These are phyloP conservation scores for Hemitrygon akajei DNA, from an alignment of 2,797 vertebrate species.

Conservation along the genomic window DNA sequence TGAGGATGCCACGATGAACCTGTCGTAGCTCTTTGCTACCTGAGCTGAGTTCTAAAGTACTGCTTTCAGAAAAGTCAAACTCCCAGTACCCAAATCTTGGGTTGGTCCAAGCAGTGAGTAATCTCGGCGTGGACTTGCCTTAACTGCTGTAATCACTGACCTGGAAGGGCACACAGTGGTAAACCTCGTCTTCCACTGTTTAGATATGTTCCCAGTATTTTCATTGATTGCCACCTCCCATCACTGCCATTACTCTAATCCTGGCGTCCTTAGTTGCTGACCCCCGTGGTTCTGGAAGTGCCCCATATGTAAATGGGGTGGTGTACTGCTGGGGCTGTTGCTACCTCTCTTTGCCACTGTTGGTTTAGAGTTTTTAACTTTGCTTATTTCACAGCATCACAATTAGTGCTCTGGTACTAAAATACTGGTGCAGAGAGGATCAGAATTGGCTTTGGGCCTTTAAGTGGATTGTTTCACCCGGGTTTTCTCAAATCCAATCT, in stretches of 20 bases:
- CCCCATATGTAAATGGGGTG: slow-evolving; percentile 7
- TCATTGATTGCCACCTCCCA: no score
- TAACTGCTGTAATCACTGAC: background rate
- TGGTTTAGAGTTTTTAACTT: background rate
- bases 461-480: background rate
- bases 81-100: background rate
- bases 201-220: no score
- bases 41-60: background rate
- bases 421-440: background rate
- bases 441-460: background rate
- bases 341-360: background rate
- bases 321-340: background rate
- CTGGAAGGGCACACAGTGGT: background rate
- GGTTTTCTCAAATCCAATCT: background rate
- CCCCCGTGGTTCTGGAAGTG: background rate
- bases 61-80: background rate
- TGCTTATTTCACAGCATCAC: slow-evolving; percentile 19
- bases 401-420: background rate
- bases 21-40: background rate
- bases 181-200: background rate
- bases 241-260: background rate
- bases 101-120: background rate
- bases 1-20: slow-evolving; percentile 22
- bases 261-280: slow-evolving; percentile 3
- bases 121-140: background rate